These are phyloP conservation scores for Calephelis nemesis DNA, from an alignment of 1,140 invertebrate genomes.

Conservation along the genomic window DNA sequence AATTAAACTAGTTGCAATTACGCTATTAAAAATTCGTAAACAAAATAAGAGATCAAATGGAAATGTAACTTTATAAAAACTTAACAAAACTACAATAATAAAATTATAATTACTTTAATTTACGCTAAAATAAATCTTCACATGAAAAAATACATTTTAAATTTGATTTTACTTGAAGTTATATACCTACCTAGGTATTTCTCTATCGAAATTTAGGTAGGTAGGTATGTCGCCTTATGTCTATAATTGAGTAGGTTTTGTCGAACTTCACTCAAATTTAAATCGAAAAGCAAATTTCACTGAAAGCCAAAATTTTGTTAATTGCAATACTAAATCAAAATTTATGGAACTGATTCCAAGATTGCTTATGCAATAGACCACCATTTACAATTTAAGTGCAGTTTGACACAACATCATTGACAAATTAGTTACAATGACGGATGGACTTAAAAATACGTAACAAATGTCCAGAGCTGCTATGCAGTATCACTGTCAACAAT, in stretches of 20 bases:
- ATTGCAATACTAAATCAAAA: constrained; percentile 50
- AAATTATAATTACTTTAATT: constrained; percentile 11
- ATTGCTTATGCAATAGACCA: constrained; percentile 58
- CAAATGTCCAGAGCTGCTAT: constrained; percentile 73
- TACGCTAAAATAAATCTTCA: not conserved
- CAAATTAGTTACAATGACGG: constrained; percentile 45
- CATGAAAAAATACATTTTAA: not conserved
- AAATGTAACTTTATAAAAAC: constrained; percentile 67
- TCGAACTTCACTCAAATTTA: constrained; percentile 76
- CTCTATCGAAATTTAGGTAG: not conserved
- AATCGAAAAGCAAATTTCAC: constrained; percentile 58
- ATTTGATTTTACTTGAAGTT: too few relatives aligned
- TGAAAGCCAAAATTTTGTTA: constrained; percentile 52
- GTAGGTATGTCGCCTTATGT: not conserved
- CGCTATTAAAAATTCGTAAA: constrained; percentile 62
- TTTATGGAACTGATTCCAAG: constrained; percentile 29
- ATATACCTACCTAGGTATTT: not conserved
- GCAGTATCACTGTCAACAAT: constrained; percentile 75
- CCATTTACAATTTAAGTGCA: constrained; percentile 77
- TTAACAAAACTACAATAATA: constrained; percentile 58
- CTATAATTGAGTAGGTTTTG: constrained; percentile 49
- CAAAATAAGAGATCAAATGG: constrained; percentile 73
- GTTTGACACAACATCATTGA: constrained; percentile 72
- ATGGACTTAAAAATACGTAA: constrained; percentile 76
- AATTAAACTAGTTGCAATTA: constrained; percentile 64